Conservation (phyloP, 35 echinoderm and acorn worm species). For the Lytechinus variegatus region DNA sequence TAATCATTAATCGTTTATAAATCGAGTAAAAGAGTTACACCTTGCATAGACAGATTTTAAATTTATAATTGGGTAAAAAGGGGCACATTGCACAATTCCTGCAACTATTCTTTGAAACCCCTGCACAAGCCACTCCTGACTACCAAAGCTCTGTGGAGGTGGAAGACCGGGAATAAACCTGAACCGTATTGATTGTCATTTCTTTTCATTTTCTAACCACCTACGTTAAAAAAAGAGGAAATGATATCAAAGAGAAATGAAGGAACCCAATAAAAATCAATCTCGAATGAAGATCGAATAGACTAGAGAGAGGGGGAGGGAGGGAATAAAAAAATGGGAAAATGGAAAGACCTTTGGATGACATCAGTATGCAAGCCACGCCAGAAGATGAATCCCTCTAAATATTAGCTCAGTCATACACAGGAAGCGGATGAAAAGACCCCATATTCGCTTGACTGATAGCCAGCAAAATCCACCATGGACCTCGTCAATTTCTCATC, state of each 20-base stretch:
- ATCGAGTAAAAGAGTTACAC: no score
- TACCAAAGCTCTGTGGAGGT: neutral
- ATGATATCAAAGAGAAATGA: neutral
- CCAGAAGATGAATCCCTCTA: neutral
- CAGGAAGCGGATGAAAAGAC: neutral
- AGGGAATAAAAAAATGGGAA: neutral
- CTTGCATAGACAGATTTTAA: no score
- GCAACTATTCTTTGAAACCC: neutral
- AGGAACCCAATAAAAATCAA: neutral
- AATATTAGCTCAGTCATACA: slow-evolving; percentile 43
- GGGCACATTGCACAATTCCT: neutral
- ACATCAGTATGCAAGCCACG: slow-evolving; percentile 21
- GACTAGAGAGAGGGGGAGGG: neutral
- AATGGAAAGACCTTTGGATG: neutral
- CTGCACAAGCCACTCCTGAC: neutral
- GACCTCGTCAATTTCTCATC: neutral
- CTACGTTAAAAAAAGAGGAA: neutral
- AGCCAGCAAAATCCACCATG: neutral
- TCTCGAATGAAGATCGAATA: neutral
- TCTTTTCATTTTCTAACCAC: neutral
- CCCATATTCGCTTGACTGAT: slow-evolving; percentile 41
- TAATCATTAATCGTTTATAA: no score
- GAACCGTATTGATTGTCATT: neutral
- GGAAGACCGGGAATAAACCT: neutral
- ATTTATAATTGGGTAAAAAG: neutral